A percentile compares a stretch with the other conserved stretches of the same genome.
Evolutionary conservation across 2,888 invertebrate genomes (phyloP).

Genomic region (Platynereis dumerilii): DNA sequence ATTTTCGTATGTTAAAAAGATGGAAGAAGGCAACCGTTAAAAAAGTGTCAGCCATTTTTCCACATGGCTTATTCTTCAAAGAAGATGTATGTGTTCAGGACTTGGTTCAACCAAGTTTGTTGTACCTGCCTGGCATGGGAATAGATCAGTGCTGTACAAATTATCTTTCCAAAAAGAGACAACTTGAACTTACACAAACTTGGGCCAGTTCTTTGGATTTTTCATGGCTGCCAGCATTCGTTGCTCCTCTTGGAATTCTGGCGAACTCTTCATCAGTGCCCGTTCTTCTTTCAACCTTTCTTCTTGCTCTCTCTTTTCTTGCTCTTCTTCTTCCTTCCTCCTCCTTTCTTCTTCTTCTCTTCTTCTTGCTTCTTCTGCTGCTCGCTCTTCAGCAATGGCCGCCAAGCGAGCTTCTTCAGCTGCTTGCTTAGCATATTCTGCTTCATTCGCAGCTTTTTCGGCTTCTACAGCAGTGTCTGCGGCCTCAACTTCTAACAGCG

Average conservation of each 20-base stretch:
- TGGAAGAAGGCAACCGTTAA: too few species aligned
- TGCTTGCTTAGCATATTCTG: slow-evolving; percentile 12
- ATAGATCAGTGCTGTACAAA: too few species aligned
- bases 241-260: slow-evolving; percentile 44
- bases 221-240: slow-evolving; percentile 38
- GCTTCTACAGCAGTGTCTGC: slow-evolving; percentile 21
- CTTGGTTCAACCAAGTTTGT: too few species aligned
- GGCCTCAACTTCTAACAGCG: slow-evolving; percentile 22
- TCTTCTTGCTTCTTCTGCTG: slow-evolving; percentile 22
- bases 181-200: slow-evolving; percentile 51
- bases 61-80: too few species aligned
- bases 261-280: slow-evolving; percentile 41
- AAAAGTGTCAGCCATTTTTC: too few species aligned
- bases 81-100: too few species aligned
- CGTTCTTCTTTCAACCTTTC: slow-evolving; percentile 37
- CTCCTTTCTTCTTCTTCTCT: slow-evolving; percentile 40
- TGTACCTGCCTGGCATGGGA: too few species aligned
- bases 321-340: slow-evolving; percentile 43
- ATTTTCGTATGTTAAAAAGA: too few species aligned
- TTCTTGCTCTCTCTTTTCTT: slow-evolving; percentile 39
- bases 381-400: slow-evolving; percentile 19
- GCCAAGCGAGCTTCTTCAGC: slow-evolving; percentile 27
- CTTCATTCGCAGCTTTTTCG: slow-evolving; percentile 18
- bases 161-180: too few species aligned
- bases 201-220: slow-evolving; percentile 53